Percentiles rank a stretch among this genome's conserved stretches.
Conservation (phyloP, 2,797 vertebrate genomes). For the Crocodylus rhombifer region DNA sequence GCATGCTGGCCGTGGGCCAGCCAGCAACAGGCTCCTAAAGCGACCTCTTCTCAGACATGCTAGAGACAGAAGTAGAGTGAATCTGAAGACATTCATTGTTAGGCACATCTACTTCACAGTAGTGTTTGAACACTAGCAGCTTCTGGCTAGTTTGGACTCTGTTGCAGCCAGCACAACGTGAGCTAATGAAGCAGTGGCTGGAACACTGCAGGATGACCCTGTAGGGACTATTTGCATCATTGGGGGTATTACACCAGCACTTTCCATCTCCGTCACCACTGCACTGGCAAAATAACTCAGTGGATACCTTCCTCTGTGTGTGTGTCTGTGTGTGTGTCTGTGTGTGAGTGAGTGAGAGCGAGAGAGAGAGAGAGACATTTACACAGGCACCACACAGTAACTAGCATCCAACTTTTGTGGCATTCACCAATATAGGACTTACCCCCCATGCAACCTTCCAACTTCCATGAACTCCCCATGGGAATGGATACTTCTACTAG, state of each 20-base stretch:
- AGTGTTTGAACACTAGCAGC: not conserved
- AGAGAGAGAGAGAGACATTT: not conserved
- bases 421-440: not conserved
- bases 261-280: not conserved
- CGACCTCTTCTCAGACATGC: not conserved
- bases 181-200: not conserved
- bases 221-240: not conserved
- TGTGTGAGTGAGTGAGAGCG: no score
- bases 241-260: not conserved
- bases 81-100: not conserved
- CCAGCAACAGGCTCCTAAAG: not conserved
- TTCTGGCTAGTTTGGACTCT: not conserved
- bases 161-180: accelerated
- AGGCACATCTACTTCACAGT: not conserved
- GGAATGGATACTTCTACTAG: not conserved
- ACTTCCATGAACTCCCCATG: not conserved
- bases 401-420: not conserved
- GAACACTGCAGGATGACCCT: not conserved
- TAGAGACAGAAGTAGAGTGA: not conserved
- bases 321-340: not conserved
- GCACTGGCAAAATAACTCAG: not conserved
- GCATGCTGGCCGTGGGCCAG: not conserved
- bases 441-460: not conserved
- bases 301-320: not conserved
- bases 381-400: not conserved